Base-by-base conservation (phyloP, 2,113 vertebrate species). In the Halichoeres trimaculatus region DNA sequence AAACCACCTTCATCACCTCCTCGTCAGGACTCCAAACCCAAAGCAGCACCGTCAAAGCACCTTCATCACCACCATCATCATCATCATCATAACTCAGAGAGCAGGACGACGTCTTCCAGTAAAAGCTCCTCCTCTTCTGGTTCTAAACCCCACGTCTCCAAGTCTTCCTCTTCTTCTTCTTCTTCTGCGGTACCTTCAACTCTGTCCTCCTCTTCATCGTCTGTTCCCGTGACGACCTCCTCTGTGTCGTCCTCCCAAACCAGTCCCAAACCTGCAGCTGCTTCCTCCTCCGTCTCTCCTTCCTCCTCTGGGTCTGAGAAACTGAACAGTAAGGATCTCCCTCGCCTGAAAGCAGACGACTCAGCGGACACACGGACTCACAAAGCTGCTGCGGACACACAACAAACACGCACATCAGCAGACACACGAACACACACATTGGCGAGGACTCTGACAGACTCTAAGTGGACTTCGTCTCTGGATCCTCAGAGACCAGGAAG, bases 21-120 rank as follows among this genome's bases (percentile, higher is more conserved):
- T 73, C 83, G 50, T 36, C 74, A 70, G 40, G 94, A 95, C 85
- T 78, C 93, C 66, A 95, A 91, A 72, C 77, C 83, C 74, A 91
- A 93, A 73, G 62, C 86, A 13, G 26, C 22, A 7, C 66, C 65
- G 30, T 80, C 67, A 17, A 84, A 84, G 16, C 92, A 63, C 36
- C 76, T 23, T 36, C 91, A 91, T 0, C 57, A 70, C 12, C 81
- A 70, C 22, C 81, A 38, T 4, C 83, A 30, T 22, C 73, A 64
- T 23, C 89, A 89, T 0, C 48, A 63, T 43, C 72, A 78, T 22
- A 3, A 30, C 30, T 56, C 52, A 2, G 84, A 86, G 20, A 48
- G 30, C 43, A 81, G 64, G 48, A 63, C 17, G 6, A 60, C n/a
- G 53, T 80, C 88, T 76, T 84, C 89, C 80, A 78, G 59, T 40